These are phyloP conservation scores for Vultur gryphus DNA, from an alignment of 2,797 vertebrate species.

Conservation along the genomic window DNA sequence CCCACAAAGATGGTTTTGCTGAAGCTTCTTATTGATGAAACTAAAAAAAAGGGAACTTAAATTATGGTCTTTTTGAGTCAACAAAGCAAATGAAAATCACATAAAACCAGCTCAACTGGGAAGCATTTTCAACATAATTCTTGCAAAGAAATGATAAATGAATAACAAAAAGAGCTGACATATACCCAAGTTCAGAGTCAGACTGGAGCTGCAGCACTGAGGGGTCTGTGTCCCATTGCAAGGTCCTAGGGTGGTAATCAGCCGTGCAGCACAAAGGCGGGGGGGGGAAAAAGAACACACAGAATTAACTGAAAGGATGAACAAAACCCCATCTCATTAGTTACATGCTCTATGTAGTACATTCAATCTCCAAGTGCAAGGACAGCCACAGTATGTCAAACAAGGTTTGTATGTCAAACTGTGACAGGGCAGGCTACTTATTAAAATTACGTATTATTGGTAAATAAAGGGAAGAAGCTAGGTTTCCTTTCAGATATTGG, in stretches of 20 bases:
- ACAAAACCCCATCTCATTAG: constrained; percentile 39
- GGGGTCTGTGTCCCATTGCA: constrained; percentile 99
- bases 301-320: constrained; percentile 76
- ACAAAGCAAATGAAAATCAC: constrained; percentile 38
- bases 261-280: constrained; percentile 75
- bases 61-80: constrained; percentile 1
- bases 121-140: constrained; percentile 63
- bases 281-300: constrained; percentile 77
- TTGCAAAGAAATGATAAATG: constrained; percentile 61
- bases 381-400: neutral
- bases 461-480: neutral
- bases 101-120: neutral
- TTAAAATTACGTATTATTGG: neutral
- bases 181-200: constrained; percentile 97
- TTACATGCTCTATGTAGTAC: constrained; percentile 51
- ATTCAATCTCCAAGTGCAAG: constrained; percentile 33
- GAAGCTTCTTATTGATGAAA: constrained; percentile 35
- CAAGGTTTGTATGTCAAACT: neutral
- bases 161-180: constrained; percentile 75
- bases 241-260: constrained; percentile 85
- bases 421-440: neutral
- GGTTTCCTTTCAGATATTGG: neutral
- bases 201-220: constrained; percentile 98
- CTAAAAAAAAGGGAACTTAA: constrained; percentile 38
- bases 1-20: constrained; percentile 29